Evolutionary conservation across 2,888 invertebrate genomes (phyloP).

Genomic region (Geotrupes spiniger): DNA sequence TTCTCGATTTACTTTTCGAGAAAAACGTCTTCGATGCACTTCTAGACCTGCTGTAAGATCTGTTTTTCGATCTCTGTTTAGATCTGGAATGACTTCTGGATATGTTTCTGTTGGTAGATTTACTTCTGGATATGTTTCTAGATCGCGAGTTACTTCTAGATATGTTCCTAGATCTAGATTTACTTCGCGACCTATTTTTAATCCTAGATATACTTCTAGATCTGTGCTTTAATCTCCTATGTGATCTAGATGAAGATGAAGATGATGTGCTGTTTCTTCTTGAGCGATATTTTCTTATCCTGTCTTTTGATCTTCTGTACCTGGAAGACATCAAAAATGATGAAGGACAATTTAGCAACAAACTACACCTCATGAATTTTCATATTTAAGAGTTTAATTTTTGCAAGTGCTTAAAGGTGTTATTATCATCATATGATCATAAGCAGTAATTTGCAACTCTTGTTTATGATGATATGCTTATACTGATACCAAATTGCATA

Average conservation of each 20-base stretch:
- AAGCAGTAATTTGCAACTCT: no score
- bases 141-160: slow-evolving; percentile 38
- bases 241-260: slow-evolving; percentile 15
- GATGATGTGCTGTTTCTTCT: no score
- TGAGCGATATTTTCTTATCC: slow-evolving; percentile 1
- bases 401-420: no score
- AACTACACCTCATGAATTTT: no score
- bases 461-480: no score
- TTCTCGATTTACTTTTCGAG: slow-evolving; percentile 11
- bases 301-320: slow-evolving; percentile 32
- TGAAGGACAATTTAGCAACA: no score
- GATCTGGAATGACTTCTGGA: slow-evolving; percentile 28
- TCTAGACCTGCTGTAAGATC: slow-evolving; percentile 26
- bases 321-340: slow-evolving; percentile 8
- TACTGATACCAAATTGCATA: no score
- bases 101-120: slow-evolving; percentile 15
- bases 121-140: slow-evolving; percentile 24
- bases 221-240: no score
- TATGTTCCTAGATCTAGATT: slow-evolving; percentile 27
- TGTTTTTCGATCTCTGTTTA: slow-evolving; percentile 27
- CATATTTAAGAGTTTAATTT: no score
- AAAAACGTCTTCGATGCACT: slow-evolving; percentile 16
- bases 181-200: slow-evolving; percentile 21
- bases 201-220: no score
- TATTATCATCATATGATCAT: no score